Evolutionary conservation across 2,113 vertebrate species (phyloP), one percentile per base, ranked within the genome.

Genomic region (Tinamus guttatus): DNA sequence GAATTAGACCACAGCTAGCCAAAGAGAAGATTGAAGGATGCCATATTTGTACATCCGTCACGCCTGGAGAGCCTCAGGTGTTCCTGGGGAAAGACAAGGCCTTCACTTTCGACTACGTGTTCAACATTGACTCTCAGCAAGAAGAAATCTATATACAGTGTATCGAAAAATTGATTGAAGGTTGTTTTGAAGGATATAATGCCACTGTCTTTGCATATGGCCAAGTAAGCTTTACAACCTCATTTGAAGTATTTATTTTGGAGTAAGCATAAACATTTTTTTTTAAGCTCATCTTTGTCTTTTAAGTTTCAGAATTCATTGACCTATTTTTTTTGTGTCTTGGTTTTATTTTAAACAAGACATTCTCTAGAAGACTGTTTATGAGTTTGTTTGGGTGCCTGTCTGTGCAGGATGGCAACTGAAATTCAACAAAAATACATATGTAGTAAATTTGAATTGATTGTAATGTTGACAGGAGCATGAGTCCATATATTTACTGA

Each of bases 21-120:
- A 99, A 98, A 97, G 99, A 99, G 96, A 99, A 99, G 97, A 99
- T 99, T 51, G 99, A 99, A 97, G 99, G 99, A 87, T 99, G 99
- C 92, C 99, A 99, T 97, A 99, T 99, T 95, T 99, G 99, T 87
- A 99, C 99, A 1, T 99, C 98, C 27, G 98, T 99, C 91, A 99
- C 99, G 90, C 99, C 99, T 5, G 99, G 98, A 24, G 99, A 99
- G 94, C 99, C 99, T 43, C 99, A 99, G 95, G 99, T 99, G 95
- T 98, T 99, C 88, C 98, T 99, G 95, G 99, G 99, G 87, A 99
- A 99, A 95, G 99, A 99, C 95, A 99, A 99, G 86, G 98, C 99
- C 95, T 99, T 99, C 97, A 99, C 99, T 63, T 99, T 99, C 45
- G 99, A 99, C 97, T 98, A 99, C 6, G 99, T 99, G 64, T 99